Percentiles rank a stretch among this genome's conserved stretches.
These are phyloP conservation scores for Gambusia yucatana DNA, from an alignment of 2,797 vertebrate genomes.

Conservation along the genomic window DNA sequence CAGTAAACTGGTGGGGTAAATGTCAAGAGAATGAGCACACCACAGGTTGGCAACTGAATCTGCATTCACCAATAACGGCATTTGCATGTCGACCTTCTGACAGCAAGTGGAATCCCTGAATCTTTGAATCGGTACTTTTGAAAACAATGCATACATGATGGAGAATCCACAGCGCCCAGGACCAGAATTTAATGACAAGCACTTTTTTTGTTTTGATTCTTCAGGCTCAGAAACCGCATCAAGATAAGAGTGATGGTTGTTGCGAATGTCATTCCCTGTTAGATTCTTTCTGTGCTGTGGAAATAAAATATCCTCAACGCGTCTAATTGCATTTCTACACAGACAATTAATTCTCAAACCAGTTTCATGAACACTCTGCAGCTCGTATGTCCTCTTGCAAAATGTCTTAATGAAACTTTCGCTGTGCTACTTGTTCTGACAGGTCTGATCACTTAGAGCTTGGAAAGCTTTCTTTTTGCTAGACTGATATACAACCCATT, in stretches of 20 bases:
- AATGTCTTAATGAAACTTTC: background rate
- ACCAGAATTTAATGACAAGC: background rate
- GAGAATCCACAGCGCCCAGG: background rate
- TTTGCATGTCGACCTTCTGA: background rate
- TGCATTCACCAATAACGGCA: background rate
- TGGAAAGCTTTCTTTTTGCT: background rate
- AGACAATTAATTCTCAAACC: conserved; percentile 6
- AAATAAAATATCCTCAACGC: background rate
- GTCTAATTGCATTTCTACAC: conserved; percentile 10
- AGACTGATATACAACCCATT: background rate
- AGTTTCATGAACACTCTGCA: background rate
- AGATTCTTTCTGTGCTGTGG: background rate
- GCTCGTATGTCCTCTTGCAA: background rate
- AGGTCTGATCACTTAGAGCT: background rate
- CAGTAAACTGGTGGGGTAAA: conserved; percentile 17
- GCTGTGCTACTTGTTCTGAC: background rate
- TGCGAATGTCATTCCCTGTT: background rate
- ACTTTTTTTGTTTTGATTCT: background rate
- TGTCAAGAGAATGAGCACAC: background rate
- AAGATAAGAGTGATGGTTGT: background rate
- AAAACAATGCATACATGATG: background rate
- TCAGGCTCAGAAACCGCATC: background rate
- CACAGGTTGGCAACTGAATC: background rate
- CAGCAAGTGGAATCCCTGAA: background rate
- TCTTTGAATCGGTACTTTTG: background rate